These are phyloP conservation scores for Capitella teleta DNA, from an alignment of 1,140 invertebrate genomes.

Conservation along the genomic window DNA sequence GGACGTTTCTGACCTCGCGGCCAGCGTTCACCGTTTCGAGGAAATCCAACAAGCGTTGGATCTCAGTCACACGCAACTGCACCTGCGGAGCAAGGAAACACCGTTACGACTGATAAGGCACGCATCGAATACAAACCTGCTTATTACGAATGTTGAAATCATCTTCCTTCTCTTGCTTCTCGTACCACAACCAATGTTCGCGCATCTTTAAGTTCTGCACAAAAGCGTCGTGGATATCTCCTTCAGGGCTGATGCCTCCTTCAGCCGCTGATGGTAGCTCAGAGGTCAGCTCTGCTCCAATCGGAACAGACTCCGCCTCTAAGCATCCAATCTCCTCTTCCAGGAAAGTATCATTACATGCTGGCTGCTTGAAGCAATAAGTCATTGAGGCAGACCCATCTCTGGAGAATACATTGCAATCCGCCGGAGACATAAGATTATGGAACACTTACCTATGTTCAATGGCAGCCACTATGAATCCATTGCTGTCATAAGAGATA, in stretches of 20 bases:
- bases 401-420: constrained; percentile 31
- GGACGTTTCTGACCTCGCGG: constrained; percentile 45
- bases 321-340: not conserved
- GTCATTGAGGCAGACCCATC: constrained; percentile 49
- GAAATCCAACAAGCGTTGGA: constrained; percentile 43
- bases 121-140: too few relatives aligned
- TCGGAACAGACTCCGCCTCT: not conserved
- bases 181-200: constrained; percentile 31
- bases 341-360: not conserved
- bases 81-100: too few relatives aligned
- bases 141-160: constrained; percentile 40
- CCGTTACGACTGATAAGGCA: too few relatives aligned
- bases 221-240: too few relatives aligned
- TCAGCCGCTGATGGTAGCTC: too few relatives aligned
- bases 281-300: constrained; percentile 6
- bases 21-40: constrained; percentile 49
- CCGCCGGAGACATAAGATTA: not conserved
- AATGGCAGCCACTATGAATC: constrained; percentile 54
- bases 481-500: too few relatives aligned
- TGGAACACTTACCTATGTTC: constrained; percentile 53
- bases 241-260: too few relatives aligned
- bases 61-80: not conserved
- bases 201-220: constrained; percentile 16
- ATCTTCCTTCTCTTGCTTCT: constrained; percentile 26
- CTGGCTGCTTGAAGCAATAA: constrained; percentile 35